These are phyloP conservation scores for Hesperia comma DNA, from an alignment of 2,888 invertebrate species.

Conservation along the genomic window DNA sequence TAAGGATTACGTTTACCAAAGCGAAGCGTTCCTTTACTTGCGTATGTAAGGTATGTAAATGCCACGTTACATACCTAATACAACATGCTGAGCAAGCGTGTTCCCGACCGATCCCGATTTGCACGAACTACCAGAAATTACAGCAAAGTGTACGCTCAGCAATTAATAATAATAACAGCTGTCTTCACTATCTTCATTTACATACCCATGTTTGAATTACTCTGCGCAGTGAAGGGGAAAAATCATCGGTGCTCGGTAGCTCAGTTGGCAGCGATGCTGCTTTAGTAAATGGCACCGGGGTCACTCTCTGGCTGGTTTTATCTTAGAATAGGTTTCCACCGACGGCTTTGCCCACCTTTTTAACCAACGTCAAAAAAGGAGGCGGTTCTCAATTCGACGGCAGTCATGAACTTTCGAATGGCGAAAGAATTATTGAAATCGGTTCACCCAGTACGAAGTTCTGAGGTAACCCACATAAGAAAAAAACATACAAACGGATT, in stretches of 20 bases:
- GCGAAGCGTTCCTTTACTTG: not conserved
- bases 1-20: not conserved
- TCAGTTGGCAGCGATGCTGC: not conserved
- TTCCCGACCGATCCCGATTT: conserved; percentile 1
- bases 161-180: conserved; percentile 29
- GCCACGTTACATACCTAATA: conserved; percentile 14
- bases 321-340: too few species aligned
- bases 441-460: too few species aligned
- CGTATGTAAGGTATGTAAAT: conserved; percentile 6
- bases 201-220: conserved; percentile 24
- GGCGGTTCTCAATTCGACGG: too few species aligned
- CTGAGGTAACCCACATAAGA: too few species aligned
- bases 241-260: not conserved
- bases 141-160: conserved; percentile 25
- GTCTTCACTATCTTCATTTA: conserved; percentile 26
- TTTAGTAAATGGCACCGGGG: not conserved
- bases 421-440: too few species aligned
- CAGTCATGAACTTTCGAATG: too few species aligned
- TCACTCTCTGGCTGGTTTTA: not conserved
- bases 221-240: conserved; percentile 9
- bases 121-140: conserved; percentile 24
- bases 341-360: too few species aligned
- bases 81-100: conserved; percentile 6
- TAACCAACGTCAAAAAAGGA: too few species aligned
- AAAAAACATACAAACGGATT: too few species aligned